phyloP scores from a whole-genome alignment of 2,113 vertebrate genomes.

The Gymnorhina tibicen region DNA sequence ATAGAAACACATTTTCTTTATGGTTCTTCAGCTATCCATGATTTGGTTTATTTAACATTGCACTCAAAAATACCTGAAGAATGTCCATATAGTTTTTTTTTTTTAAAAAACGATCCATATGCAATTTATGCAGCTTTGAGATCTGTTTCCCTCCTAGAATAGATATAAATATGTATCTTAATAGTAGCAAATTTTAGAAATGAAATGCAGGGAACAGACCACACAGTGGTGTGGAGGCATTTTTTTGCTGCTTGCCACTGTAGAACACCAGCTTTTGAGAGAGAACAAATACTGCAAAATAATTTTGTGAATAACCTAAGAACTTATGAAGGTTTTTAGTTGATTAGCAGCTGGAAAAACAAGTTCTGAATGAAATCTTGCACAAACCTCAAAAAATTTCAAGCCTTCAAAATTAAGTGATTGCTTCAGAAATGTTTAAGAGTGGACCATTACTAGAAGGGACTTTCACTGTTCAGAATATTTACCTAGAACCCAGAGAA shows the following conservation, averaged over 20 bases:
- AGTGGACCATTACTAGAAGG: background rate
- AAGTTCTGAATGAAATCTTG: background rate
- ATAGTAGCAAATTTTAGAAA: background rate
- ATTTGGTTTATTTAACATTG: background rate
- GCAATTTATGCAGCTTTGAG: background rate
- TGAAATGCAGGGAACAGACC: background rate
- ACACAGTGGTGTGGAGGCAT: background rate
- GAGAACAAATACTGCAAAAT: background rate
- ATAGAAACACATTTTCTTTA: background rate
- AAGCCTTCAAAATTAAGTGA: background rate
- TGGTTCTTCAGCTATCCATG: background rate
- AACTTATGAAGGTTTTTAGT: background rate
- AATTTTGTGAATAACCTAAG: background rate
- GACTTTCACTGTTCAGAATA: background rate
- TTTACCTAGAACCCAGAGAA: background rate
- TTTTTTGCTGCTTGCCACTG: background rate
- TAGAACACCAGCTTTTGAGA: background rate
- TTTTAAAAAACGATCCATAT: background rate
- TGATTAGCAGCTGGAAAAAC: background rate
- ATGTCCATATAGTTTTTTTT: rapidly evolving
- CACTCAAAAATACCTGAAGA: background rate
- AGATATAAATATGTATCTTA: background rate
- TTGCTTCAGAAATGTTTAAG: background rate
- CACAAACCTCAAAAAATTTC: background rate
- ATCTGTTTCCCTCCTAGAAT: background rate